These are phyloP conservation scores for Clistopyga incitator DNA, from an alignment of 2,888 invertebrate genomes.

Conservation along the genomic window DNA sequence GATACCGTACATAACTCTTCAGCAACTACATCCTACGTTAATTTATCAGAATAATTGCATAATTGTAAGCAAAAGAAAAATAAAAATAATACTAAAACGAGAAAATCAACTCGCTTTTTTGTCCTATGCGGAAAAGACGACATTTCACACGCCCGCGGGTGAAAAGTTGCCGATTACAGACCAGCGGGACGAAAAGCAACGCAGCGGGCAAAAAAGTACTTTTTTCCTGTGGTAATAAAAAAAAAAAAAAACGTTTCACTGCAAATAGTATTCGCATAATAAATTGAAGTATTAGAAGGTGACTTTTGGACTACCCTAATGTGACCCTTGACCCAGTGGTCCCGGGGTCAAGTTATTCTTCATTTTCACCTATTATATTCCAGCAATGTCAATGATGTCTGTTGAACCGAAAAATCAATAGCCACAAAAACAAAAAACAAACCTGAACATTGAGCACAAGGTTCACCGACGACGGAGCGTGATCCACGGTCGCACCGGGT, in stretches of 20 bases:
- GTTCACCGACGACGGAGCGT: background rate
- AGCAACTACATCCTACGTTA: background rate
- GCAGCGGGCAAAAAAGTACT: no score
- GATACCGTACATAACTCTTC: background rate
- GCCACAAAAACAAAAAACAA: background rate
- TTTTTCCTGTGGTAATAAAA: no score
- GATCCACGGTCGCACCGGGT: background rate
- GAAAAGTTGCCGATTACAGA: no score
- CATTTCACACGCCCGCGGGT: no score
- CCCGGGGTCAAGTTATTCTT: background rate
- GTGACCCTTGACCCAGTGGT: background rate
- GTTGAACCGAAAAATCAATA: background rate
- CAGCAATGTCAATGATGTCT: slow-evolving; percentile 8
- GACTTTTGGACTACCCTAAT: background rate
- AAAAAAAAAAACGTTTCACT: no score
- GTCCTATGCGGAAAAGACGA: no score
- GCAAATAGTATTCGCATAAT: no score
- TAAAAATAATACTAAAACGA: background rate
- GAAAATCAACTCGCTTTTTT: no score
- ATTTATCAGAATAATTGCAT: background rate
- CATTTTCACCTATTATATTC: background rate
- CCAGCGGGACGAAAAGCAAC: no score
- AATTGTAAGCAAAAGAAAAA: background rate
- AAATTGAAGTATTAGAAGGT: no score
- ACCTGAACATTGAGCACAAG: background rate